Evolutionary conservation across 2,888 invertebrate genomes (phyloP), one percentile per base, ranked within the genome.

Genomic region (Troglohyphantes excavatus): DNA sequence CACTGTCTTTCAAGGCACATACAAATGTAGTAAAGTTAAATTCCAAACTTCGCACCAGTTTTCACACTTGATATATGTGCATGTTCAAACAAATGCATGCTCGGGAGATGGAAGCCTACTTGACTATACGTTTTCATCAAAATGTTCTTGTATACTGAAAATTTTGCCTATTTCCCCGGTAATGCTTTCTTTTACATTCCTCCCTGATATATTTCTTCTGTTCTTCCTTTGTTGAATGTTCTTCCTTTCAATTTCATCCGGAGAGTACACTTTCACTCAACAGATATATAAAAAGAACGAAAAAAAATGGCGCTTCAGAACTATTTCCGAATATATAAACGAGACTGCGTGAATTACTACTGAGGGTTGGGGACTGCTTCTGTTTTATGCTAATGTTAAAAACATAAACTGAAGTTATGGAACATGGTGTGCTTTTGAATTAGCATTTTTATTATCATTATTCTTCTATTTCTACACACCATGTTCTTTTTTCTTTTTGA

Each of bases 321-420:
- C 17, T 53, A 53, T 53, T n/a, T 11, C 53, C 5, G 53, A n/a
- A 53, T 53, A 17, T 53, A 53, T 53, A 53, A 53, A 53, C 17
- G 53, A 17, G n/a, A 53, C 53, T 13, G 53, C 53, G n/a, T n/a
- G 53, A 53, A 53, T 53, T 53, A 53, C n/a, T 53, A n/a, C 17
- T 53, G 53, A n/a, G 53, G 5, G 53, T 53, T 53, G 2, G 53
- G 53, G 53, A 53, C 39, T 53, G 13, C 53, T 53, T 17, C 5
- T 53, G n/a, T 53, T n/a, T n/a, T n/a, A 53, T 53, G n/a, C 53
- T 53, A n/a, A 53, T 53, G 53, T 17, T 53, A 53, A 53, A 53
- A 53, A 13, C n/a, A 53, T 53, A n/a, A 53, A 11, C 53, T 53
- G 5, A 53, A n/a, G 53, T 53, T 53, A n/a, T 0, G 53, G 17